Evolutionary conservation across 2,113 vertebrate species (phyloP).

Genomic region (Oenanthe melanoleuca): DNA sequence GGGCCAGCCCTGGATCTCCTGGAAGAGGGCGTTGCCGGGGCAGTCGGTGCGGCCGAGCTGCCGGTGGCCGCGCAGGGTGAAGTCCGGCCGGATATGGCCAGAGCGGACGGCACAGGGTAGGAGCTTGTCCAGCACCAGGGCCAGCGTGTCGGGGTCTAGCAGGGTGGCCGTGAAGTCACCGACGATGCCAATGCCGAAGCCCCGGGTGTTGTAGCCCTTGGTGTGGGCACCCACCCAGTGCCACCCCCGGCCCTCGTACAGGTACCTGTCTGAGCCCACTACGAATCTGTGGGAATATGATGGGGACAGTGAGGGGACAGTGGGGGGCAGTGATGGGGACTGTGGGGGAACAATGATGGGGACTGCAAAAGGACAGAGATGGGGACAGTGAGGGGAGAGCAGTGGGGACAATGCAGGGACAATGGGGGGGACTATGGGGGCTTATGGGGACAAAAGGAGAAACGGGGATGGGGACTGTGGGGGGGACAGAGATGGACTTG

Average conservation of each 20-base stretch:
- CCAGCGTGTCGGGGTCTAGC: constrained; percentile 69
- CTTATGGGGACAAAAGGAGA: not conserved
- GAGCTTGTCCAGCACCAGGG: constrained; percentile 77
- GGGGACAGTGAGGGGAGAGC: no score
- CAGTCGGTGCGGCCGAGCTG: constrained; percentile 81
- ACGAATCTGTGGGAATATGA: constrained; percentile 77
- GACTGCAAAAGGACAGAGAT: not conserved
- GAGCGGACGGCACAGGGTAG: constrained; percentile 73
- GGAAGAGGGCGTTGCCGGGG: constrained; percentile 43
- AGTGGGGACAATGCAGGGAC: no score
- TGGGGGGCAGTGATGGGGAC: not conserved
- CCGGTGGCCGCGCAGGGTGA: constrained; percentile 81
- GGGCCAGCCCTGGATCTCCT: not conserved
- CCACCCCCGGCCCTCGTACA: constrained; percentile 92
- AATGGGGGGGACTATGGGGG: not conserved
- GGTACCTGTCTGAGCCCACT: constrained; percentile 84
- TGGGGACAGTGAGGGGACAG: not conserved
- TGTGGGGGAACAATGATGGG: not conserved
- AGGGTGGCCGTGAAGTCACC: constrained; percentile 79
- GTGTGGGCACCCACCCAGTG: constrained; percentile 87
- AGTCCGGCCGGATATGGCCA: constrained; percentile 64
- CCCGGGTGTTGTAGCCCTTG: constrained; percentile 79
- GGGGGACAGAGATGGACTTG: no score
- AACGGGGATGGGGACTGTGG: no score
- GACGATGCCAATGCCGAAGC: constrained; percentile 84